Base-by-base conservation (phyloP, 1,140 invertebrate genomes). In the Paracyclopina nana region DNA sequence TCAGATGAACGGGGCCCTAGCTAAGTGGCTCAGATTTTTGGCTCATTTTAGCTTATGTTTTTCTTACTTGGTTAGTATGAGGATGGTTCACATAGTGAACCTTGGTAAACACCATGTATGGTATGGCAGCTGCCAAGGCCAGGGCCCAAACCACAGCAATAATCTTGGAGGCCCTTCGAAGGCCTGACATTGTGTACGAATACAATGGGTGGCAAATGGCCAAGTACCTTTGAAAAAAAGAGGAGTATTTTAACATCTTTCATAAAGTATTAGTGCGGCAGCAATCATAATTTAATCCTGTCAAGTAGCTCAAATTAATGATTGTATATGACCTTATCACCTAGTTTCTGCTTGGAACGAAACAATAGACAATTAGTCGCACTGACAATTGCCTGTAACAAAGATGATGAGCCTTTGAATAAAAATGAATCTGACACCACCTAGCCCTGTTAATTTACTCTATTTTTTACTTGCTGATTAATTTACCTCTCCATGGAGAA, bases 191-290 rank as follows among this genome's bases (percentile, higher is more conserved):
- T 2, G 76, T 75, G 60, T 85, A 65, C 4, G 62, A 59, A 50
- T 78, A 74, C 29, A 92, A 64, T 0, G 86, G 85, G 63, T 91
- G 79, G 59, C 86, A 92, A 56, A 95, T 91, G 12, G 87, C 87
- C 25, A 91, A 62, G 66, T 91, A 94, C 34, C 86, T 70, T n/a
- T n/a, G n/a, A n/a, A n/a, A n/a, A n/a, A n/a, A n/a, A n/a, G n/a
- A n/a, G n/a, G n/a, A n/a, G n/a, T n/a, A n/a, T n/a, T n/a, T n/a
- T n/a, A n/a, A n/a, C n/a, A n/a, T n/a, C n/a, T n/a, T n/a, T n/a
- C n/a, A n/a, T n/a, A n/a, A n/a, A n/a, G n/a, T n/a, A n/a, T n/a
- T n/a, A n/a, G n/a, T n/a, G n/a, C n/a, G n/a, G n/a, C n/a, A n/a
- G n/a, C n/a, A n/a, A n/a, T n/a, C n/a, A n/a, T n/a, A n/a, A n/a